Base-by-base conservation (phyloP, 2,888 invertebrate genomes). In the Selenia dentaria region DNA sequence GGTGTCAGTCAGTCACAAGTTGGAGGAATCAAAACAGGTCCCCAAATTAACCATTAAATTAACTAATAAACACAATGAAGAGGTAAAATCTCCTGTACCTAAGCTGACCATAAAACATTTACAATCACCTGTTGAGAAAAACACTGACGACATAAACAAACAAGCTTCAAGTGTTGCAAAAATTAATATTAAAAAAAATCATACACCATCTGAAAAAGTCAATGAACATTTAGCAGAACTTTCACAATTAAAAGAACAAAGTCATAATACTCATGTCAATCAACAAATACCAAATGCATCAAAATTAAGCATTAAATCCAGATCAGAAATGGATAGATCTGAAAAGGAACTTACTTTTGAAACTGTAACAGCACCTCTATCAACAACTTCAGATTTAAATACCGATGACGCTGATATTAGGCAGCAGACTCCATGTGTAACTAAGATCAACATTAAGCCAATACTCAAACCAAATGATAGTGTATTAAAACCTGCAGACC, bases 21-120 rank as follows among this genome's bases (percentile, higher is more conserved):
- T 3, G 31, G 82, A 38, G 10, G 41, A 79, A 25, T 57, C 66
- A 33, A 90, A 86, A 72, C 84, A 83, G 54, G 81, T 92, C 36
- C 91, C 92, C 25, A 92, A 92, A 73, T 66, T 92, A 51, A 91
- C 92, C 34, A 91, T 92, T 24, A 91, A 91, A 74, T 64, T 91
- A 45, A 66, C 77, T 24, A 76, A 67, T 54, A 91, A 83, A 65
- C 78, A 75, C 57, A 28, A 66, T 18, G 87, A 88, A 37, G 89
- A 89, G 68, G 61, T 68, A 6, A 88, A 86, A 63, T 73, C 80
- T 33, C 76, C 82, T 36, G 65, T 86, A 54, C 87, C 89, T 20
- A 91, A 89, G 74, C 52, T 91, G 16, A 88, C 87, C 42, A 84
- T 86, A 39, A 85, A 82, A 67, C 74, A 81, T 29, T 64, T 83